Evolutionary conservation across 2,797 vertebrate species (phyloP).

Genomic region (Periparus ater): DNA sequence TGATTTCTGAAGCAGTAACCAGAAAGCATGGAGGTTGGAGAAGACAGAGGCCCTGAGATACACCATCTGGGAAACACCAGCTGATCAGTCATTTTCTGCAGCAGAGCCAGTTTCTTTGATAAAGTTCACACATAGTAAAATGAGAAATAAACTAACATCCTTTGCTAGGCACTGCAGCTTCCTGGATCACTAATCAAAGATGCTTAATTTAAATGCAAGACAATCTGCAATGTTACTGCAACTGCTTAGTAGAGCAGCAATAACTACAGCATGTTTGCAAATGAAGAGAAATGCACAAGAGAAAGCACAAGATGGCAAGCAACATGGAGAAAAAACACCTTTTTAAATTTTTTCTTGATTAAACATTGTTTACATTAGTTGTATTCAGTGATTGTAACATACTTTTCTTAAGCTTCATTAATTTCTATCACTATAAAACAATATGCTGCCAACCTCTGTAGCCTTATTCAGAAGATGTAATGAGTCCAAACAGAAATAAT

Average conservation of each 20-base stretch:
- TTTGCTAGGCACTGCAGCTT: neutral
- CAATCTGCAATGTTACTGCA: neutral
- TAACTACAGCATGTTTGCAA: neutral
- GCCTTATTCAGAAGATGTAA: neutral
- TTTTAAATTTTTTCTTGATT: neutral
- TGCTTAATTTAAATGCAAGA: neutral
- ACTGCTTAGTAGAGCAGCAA: neutral
- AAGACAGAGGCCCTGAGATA: neutral
- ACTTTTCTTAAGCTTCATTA: neutral
- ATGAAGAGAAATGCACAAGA: neutral
- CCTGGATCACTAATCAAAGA: neutral
- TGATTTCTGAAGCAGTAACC: neutral
- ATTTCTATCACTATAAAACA: neutral
- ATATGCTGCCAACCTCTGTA: neutral
- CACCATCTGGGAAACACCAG: neutral
- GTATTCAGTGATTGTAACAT: neutral
- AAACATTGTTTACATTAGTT: neutral
- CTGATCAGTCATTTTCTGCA: neutral
- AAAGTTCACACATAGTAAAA: neutral
- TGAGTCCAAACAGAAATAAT: neutral
- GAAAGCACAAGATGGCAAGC: neutral
- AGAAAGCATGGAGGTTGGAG: neutral
- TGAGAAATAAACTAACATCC: neutral
- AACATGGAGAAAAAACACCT: neutral
- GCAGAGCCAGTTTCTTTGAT: neutral